Base-by-base conservation (phyloP, 2,797 vertebrate species). In the Sebastiscus tertius region DNA sequence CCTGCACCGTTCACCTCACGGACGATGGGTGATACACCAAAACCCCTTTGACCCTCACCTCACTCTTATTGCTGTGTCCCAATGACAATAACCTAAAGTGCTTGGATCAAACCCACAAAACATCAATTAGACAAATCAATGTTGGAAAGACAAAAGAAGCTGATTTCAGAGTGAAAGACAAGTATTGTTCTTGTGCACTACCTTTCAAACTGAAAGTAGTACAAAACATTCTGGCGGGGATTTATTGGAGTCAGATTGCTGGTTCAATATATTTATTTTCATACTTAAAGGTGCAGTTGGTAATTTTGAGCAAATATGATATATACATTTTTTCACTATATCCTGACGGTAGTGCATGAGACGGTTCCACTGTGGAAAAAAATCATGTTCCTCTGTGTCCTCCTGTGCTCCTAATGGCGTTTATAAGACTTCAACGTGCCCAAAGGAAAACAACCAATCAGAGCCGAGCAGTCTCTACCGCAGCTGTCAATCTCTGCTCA, bases 11-110 rank as follows among this genome's bases (percentile, higher is more conserved):
- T 84, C 81, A 84, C 90, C 26, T 77, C 80, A 89, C 79, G 77
- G 67, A 77, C 56, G 73, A 70, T 69, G 72, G 69, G 87, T 81
- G 85, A 88, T 26, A 65, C 84, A 85, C 80, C 61, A 62, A 66
- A 72, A 34, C 36, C 33, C 61, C 39, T 67, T 59, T 52, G 49
- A 56, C 77, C 64, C 66, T 49, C 83, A 82, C 84, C 56, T 77
- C 70, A 71, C 84, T 85, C 67, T 27, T 52, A 76, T 13, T 52
- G 87, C 93, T 85, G 52, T 91, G 93, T 94, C 92, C 93, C 93
- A 94, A 91, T 93, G 83, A 83, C 66, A 36, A 1, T 14, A 33
- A 81, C 20, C 22, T 33, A 14, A 84, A 55, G 29, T 62, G 26
- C 58, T 55, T 64, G 2, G 20, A 42, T 56, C 42, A 61, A 56